Base-by-base conservation (phyloP, 2,888 invertebrate genomes). In the Netelia virgata region DNA sequence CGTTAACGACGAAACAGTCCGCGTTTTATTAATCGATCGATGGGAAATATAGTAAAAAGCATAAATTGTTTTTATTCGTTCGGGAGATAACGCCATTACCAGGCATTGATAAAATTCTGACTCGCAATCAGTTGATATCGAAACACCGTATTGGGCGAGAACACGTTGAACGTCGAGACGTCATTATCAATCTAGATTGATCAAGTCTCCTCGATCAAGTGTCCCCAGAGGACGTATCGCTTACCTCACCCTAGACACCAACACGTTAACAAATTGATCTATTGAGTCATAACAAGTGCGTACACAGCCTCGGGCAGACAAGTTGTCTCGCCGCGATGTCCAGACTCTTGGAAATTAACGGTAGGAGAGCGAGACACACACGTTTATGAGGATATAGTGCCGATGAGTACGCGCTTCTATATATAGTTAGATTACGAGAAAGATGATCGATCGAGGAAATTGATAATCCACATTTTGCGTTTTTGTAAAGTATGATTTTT, bases 221-320 rank as follows among this genome's bases (percentile, higher is more conserved):
- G 85, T 85, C 85, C 82, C 82, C 82, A 82, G 85, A 79, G 82
- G 79, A 82, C 16, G 16, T 16, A 5, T 57, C 82, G 82, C 66
- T 72, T 79, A 64, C 75, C 79, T 85, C 79, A 79, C 72, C 55
- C 53, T 64, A 72, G 85, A 79, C 79, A 73, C 64, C 57, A 18
- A 72, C 78, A 82, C 61, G 75, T 82, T 82, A 69, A 72, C 66
- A 85, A 75, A 85, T 82, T 85, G 85, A 82, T 85, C 85, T 85
- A 85, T 85, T 79, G 85, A 85, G 85, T 85, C 82, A 79, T 82
- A 82, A 81, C 85, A 76, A 82, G 82, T 82, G 82, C 75, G 78
- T 76, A 63, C 72, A 72, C 64, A 72, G 85, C 85, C 79, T 47
- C 20, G 36, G 85, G 82, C 82, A 53, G 85, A 85, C 85, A 85